These are phyloP conservation scores for Margarornis squamiger DNA, from an alignment of 2,797 vertebrate species.

Conservation along the genomic window DNA sequence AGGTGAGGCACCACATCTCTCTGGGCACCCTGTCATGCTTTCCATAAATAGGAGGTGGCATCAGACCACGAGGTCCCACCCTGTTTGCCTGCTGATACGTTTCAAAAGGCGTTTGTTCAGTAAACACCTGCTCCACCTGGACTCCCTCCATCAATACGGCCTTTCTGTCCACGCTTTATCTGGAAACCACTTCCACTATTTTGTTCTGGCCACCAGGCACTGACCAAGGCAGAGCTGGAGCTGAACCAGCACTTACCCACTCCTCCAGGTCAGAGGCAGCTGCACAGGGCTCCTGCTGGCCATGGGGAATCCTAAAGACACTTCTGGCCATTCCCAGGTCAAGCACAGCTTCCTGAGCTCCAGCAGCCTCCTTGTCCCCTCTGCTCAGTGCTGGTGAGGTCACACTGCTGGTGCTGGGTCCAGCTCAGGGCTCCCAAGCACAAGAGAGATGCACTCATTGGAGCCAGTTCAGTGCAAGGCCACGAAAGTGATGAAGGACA, in stretches of 20 bases:
- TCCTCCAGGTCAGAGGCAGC: neutral
- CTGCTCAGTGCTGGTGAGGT: neutral
- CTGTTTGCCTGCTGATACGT: neutral
- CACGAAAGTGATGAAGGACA: rapidly evolving
- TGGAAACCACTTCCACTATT: neutral
- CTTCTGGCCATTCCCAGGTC: neutral
- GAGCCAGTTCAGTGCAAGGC: neutral
- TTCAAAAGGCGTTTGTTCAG: slow-evolving; percentile 8
- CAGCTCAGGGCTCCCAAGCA: neutral
- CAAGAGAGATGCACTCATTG: neutral
- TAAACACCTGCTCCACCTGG: neutral
- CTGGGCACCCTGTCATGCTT: neutral
- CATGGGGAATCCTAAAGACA: neutral
- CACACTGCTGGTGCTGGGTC: neutral
- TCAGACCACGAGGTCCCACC: neutral
- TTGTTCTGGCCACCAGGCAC: neutral
- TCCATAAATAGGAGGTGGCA: slow-evolving; percentile 4
- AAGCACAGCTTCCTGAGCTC: neutral
- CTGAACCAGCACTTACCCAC: neutral
- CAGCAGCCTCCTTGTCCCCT: neutral
- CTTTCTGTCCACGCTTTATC: neutral
- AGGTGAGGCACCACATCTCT: neutral
- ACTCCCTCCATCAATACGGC: neutral
- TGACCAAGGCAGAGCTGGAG: neutral
- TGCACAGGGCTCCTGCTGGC: rapidly evolving